Percentiles rank a stretch among this genome's conserved stretches.
phyloP scores from a whole-genome alignment of 2,888 invertebrate species.

The Noctua janthe region DNA sequence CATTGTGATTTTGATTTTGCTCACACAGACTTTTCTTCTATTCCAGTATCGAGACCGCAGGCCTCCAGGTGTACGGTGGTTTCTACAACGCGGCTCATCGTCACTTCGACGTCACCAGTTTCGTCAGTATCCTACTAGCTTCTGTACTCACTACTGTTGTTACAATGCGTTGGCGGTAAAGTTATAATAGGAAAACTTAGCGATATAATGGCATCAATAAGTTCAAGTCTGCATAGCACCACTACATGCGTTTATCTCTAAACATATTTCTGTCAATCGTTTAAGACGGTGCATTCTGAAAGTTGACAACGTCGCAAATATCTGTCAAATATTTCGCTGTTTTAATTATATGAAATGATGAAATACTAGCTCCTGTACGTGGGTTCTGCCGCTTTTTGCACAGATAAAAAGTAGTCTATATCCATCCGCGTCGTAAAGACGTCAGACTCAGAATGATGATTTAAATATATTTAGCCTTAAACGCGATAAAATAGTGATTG shows the following conservation, averaged over 20 bases:
- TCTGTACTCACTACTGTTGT: slow-evolving; percentile 79
- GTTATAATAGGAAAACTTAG: neutral
- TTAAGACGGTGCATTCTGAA: neutral
- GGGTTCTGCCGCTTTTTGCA: neutral
- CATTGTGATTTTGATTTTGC: neutral
- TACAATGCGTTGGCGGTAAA: slow-evolving; percentile 72
- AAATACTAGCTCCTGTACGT: neutral
- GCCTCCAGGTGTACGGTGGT: slow-evolving; percentile 96
- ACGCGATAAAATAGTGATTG: neutral
- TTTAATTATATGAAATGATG: neutral
- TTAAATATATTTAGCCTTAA: neutral
- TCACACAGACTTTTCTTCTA: neutral
- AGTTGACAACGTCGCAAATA: neutral
- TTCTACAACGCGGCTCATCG: slow-evolving; percentile 92
- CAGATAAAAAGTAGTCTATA: neutral
- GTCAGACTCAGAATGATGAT: neutral
- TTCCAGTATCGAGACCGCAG: slow-evolving; percentile 95
- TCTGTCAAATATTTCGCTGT: neutral
- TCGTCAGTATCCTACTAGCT: slow-evolving; percentile 78
- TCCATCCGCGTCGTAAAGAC: neutral
- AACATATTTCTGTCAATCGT: neutral
- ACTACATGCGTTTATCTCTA: neutral
- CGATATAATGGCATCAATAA: neutral
- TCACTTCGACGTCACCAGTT: slow-evolving; percentile 81
- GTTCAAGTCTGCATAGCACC: neutral